A percentile compares a stretch with the other conserved stretches of the same genome.
phyloP scores from a whole-genome alignment of 2,888 invertebrate genomes.

The Zaprionus obscuricornis region DNA sequence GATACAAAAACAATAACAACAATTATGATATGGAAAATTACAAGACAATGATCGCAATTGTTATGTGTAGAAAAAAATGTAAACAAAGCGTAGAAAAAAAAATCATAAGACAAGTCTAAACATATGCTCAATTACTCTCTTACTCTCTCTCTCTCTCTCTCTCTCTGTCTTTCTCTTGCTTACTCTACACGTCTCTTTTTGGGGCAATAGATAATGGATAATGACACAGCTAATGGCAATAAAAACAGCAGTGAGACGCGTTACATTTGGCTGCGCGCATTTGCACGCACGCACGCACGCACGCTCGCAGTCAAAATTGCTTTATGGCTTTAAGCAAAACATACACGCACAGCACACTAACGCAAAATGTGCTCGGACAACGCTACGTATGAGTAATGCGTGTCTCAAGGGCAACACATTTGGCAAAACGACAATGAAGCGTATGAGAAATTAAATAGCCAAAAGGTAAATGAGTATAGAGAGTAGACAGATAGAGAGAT shows the following conservation, averaged over 20 bases:
- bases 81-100: too few species aligned
- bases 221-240: conserved; percentile 57
- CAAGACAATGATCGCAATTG: too few species aligned
- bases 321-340: conserved; percentile 34
- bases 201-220: conserved; percentile 35
- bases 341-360: conserved; percentile 19
- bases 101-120: too few species aligned
- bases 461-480: not conserved
- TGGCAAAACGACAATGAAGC: conserved; percentile 52
- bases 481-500: not conserved
- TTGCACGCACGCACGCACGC: conserved; percentile 41
- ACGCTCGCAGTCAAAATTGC: conserved; percentile 51
- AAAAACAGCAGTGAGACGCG: conserved; percentile 46
- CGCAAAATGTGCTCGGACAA: conserved; percentile 26
- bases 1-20: too few species aligned
- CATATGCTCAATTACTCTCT: too few species aligned
- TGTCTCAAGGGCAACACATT: conserved; percentile 59
- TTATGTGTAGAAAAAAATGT: too few species aligned
- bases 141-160: too few species aligned
- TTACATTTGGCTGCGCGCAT: too few species aligned
- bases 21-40: too few species aligned
- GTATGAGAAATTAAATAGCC: conserved; percentile 64
- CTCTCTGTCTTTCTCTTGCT: too few species aligned
- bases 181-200: not conserved
- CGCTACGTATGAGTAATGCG: conserved; percentile 62